These are phyloP conservation scores for Rousettus leschenaultii DNA, from an alignment of 2,113 vertebrate genomes.

Conservation along the genomic window DNA sequence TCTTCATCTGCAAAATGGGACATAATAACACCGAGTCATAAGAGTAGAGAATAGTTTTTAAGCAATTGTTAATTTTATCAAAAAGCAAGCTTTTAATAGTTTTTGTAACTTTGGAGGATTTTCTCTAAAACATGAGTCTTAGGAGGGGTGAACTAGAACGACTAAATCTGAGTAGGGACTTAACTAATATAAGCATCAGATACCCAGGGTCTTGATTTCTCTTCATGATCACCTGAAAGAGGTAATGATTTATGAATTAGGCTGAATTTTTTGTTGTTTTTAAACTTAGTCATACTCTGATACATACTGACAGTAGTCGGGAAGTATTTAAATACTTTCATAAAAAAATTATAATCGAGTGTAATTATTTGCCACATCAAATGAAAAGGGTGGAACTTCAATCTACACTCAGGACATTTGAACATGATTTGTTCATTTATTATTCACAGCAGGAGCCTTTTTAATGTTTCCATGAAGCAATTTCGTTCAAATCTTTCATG, in stretches of 20 bases:
- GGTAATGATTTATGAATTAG: not conserved
- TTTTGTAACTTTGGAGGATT: not conserved
- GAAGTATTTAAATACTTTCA: not conserved
- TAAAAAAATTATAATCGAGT: not conserved
- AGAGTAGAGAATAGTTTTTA: not conserved
- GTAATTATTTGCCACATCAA: not conserved
- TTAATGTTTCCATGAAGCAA: not conserved
- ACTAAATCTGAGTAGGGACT: not conserved
- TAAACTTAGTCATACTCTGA: not conserved
- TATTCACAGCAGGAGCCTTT: not conserved
- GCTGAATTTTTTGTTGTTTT: not conserved
- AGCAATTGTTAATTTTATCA: not conserved
- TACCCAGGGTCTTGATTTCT: not conserved
- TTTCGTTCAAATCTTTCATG: not conserved
- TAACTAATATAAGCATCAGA: not conserved
- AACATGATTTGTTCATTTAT: not conserved
- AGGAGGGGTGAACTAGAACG: not conserved
- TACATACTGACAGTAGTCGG: not conserved
- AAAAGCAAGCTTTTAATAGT: not conserved
- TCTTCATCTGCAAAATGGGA: not conserved
- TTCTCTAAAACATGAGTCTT: not conserved
- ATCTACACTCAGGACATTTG: not conserved
- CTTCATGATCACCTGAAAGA: not conserved
- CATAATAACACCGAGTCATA: not conserved
- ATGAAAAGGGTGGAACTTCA: not conserved